Base-by-base conservation (phyloP, 2,888 invertebrate species). In the Sericinus montela region DNA sequence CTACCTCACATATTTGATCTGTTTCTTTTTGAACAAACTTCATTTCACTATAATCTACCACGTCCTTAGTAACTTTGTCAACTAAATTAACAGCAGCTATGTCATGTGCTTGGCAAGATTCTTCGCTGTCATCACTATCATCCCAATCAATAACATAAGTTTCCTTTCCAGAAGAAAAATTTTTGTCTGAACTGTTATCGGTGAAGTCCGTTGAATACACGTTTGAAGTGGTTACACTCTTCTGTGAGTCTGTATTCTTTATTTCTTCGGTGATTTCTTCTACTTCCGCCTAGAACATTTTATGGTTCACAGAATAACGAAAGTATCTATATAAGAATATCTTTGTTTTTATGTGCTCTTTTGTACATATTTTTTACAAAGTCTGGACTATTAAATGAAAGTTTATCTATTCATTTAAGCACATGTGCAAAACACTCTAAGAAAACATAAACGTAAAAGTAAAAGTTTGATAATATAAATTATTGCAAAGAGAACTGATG, bases 71-170 rank as follows among this genome's bases (percentile, higher is more conserved):
- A 9, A 53, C 38, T 45, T 49, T 48, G 8, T 63, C 60, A 7
- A 56, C 62, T n/a, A 73, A 41, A 49, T 68, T 60, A 13, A 69
- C 54, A 34, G 65, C 58, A 50, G 69, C 75, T 25, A 56, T 56
- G 32, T 60, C 62, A 13, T 63, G 62, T 1, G 72, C 38, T 19
- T 65, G 59, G 45, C 68, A 75, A 4, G 67, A 61, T 32, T 60
- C 59, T 10, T 80, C 81, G 52, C 81, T 82, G 13, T 75, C 76
- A 35, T 81, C 83, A 38, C 80, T 82, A 42, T 78, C 72, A 38
- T 73, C 76, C 49, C 61, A 67, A 52, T 80, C 85, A 46, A 88
- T 65, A 23, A 85, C 67, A 55, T 88, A 88, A 0, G 88, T 88
- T 4, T 81, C 75, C 59, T 78, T 80, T 13, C 82, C 79, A 4